Evolutionary conservation across 2,888 invertebrate species (phyloP), one percentile per base, ranked within the genome.

Genomic region (Lasioglossum vierecki): DNA sequence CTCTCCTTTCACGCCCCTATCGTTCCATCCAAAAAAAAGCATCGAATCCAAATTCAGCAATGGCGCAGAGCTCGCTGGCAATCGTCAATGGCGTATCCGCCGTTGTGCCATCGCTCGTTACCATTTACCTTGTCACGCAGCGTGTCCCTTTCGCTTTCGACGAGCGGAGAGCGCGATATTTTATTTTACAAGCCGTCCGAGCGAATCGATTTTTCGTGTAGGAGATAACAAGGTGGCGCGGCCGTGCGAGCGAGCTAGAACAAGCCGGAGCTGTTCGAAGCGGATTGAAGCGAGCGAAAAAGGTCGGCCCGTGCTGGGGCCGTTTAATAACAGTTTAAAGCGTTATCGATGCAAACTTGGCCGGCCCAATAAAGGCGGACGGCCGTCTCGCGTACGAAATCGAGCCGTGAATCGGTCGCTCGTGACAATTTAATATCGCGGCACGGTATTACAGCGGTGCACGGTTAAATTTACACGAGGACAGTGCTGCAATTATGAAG

Each of bases 361-460:
- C 26, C 79, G 26, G 70, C 30, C 70, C 77, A 81, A 84, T 84
- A 83, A 78, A 77, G 74, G 74, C 44, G 18, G n/a, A 57, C 49
- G 60, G n/a, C 26, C n/a, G n/a, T 82, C 63, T 63, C 49, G 70
- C 68, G 41, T 63, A 68, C 75, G 75, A 60, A 26, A 71, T 39
- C 35, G 30, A 74, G 30, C 75, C 79, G 82, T 78, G 84, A 77
- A 78, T 84, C 74, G 44, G 30, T 35, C 70, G 77, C 68, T 78
- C 74, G 82, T 71, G 82, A 82, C 74, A 63, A 78, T 84, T 84
- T 84, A 79, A 84, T 82, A 82, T 82, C 78, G 82, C 63, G 49
- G 60, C 57, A 1, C 57, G 57, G 57, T 57, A 11, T 57, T 57
- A 57, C 57, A n/a, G 11, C 57, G 4, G 57, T n/a, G 57, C n/a